Evolutionary conservation across 2,797 vertebrate species (phyloP).

Genomic region (Kryptolebias ocellatus): DNA sequence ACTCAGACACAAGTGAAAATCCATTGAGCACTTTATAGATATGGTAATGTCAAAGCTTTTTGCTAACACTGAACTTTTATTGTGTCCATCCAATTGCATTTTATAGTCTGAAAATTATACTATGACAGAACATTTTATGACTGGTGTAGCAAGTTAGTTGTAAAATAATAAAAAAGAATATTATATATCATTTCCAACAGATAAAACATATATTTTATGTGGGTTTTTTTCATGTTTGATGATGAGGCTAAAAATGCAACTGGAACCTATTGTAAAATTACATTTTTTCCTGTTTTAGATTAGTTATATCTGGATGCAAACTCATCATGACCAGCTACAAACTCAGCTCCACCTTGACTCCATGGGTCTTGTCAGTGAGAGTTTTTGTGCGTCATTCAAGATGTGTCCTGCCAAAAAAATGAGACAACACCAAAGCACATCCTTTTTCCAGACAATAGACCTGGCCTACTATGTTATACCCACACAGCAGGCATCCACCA

Average conservation of each 20-base stretch:
- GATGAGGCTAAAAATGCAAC: background rate
- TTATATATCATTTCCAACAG: too few relatives aligned
- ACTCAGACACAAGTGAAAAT: background rate
- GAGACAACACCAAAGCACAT: slow-evolving; percentile 84
- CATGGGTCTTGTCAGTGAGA: slow-evolving; percentile 82
- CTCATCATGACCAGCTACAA: slow-evolving; percentile 47
- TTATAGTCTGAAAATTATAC: too few relatives aligned
- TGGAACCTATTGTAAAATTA: slow-evolving; percentile 11
- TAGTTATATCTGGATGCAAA: slow-evolving; percentile 60
- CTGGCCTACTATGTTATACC: slow-evolving; percentile 77
- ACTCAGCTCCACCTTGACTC: slow-evolving; percentile 80
- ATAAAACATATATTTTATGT: too few relatives aligned
- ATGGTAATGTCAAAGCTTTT: background rate
- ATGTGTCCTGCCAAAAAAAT: slow-evolving; percentile 81
- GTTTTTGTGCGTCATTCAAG: slow-evolving; percentile 89
- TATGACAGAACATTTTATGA: too few relatives aligned
- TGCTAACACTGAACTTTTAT: too few relatives aligned
- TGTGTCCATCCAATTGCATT: too few relatives aligned
- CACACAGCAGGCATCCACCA: slow-evolving; percentile 79
- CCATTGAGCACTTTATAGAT: background rate
- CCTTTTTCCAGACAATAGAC: slow-evolving; percentile 90
- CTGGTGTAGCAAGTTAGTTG: too few relatives aligned
- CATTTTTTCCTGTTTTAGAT: slow-evolving; percentile 24
- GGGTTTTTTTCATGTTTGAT: too few relatives aligned
- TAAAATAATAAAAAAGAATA: too few relatives aligned